Evolutionary conservation across 2,888 invertebrate genomes (phyloP), one percentile per base, ranked within the genome.

Genomic region (Chalcosyrphus nemorum): DNA sequence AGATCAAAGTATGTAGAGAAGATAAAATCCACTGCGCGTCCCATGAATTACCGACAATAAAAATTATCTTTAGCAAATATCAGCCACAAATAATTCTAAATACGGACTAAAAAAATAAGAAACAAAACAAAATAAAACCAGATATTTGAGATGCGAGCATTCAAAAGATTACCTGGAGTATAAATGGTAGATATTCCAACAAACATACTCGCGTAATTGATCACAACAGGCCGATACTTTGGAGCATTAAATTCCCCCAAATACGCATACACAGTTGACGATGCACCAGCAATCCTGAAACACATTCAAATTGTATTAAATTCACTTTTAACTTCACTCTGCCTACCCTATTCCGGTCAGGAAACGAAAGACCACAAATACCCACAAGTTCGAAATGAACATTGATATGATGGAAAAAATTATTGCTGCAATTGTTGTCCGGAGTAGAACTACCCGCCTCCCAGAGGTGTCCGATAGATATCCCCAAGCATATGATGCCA

Each of bases 401-500:
- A 93, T 92, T 3, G 93, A 93, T 13, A 91, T 80, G n/a, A 93
- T 80, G 7, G 93, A 93, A 4, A 92, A 88, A 0, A 93, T 19
- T 57, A 92, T 92, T 75, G 93, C 93, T 2, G 90, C 86, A 5
- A 92, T 86, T 32, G 93, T 91, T 32, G 93, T 91, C 29, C 92
- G 89, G 7, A 93, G 88, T 11, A 93, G 89, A 3, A 92, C 90
- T 13, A 91, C 92, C 81, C 92, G 91, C 11, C 93, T 89, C 3
- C 94, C 94, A 72, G 89, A 90, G 0, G 92, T 92, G 87, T 94
- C 94, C 0, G 93, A 93, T 9, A 94, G 87, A 86, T 93, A 93
- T 3, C 94, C 94, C 93, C 93, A 94, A 45, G 93, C 89, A 87
- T 93, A 93, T 0, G 93, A 93, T 32, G 93, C 93, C n/a, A 92